These are phyloP conservation scores for Eutrigla gurnardus DNA, from an alignment of 2,797 vertebrate species.

Conservation along the genomic window DNA sequence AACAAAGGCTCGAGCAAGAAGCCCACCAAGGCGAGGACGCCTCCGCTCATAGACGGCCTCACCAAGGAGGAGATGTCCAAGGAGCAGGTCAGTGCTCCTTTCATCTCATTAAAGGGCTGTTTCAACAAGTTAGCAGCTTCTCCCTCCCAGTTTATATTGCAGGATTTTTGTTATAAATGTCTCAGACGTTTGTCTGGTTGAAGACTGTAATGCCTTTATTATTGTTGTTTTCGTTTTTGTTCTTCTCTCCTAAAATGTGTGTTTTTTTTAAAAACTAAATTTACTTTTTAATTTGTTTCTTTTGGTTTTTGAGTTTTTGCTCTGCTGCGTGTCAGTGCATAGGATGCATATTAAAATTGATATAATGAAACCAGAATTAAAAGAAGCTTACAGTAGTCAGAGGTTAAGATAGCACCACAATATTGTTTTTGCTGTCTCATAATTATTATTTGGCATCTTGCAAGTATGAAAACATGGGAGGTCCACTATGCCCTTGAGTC, in stretches of 20 bases:
- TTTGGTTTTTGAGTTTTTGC: background rate
- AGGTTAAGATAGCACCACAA: background rate
- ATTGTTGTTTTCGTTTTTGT: background rate
- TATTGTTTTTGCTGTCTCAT: background rate
- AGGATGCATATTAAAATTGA: background rate
- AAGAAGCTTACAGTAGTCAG: background rate
- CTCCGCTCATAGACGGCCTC: conserved; percentile 8
- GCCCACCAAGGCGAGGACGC: background rate
- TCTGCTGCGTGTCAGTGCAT: background rate
- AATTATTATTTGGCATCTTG: background rate
- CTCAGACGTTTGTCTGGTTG: background rate
- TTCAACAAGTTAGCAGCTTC: background rate
- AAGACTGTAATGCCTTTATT: background rate
- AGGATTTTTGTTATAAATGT: background rate
- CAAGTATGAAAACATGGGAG: too few relatives aligned
- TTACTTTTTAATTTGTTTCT: background rate
- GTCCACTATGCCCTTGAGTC: background rate
- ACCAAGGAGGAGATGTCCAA: conserved; percentile 16
- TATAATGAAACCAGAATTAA: background rate
- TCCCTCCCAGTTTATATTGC: background rate
- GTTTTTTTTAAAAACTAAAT: background rate
- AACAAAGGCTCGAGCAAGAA: conserved; percentile 45
- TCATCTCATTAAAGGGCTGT: background rate
- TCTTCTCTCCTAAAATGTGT: background rate
- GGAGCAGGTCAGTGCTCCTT: background rate